Conservation (phyloP, 2,888 invertebrate species). For the Phymatocera aterrima region DNA sequence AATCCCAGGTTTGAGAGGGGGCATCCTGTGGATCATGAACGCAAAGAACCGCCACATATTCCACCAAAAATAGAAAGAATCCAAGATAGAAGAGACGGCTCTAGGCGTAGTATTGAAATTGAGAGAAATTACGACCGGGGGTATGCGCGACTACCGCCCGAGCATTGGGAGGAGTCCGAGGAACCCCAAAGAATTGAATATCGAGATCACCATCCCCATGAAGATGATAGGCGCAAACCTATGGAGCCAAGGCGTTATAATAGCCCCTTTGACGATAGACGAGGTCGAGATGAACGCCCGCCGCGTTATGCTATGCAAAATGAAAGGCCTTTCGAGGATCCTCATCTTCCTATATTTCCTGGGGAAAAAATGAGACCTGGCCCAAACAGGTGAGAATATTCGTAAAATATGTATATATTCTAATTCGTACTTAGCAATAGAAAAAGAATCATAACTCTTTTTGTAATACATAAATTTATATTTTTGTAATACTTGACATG, state of each 20-base stretch:
- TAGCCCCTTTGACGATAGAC: slow-evolving; percentile 74
- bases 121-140: slow-evolving; percentile 68
- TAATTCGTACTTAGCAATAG: background rate
- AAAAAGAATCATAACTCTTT: background rate
- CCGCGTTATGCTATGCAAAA: slow-evolving; percentile 64
- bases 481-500: too few relatives aligned
- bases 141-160: slow-evolving; percentile 63
- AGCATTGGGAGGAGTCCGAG: slow-evolving; percentile 71
- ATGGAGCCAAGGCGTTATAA: slow-evolving; percentile 69
- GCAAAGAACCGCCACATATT: slow-evolving; percentile 62
- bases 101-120: slow-evolving; percentile 63
- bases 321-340: slow-evolving; percentile 52
- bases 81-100: slow-evolving; percentile 66
- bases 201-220: slow-evolving; percentile 64
- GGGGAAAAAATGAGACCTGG: slow-evolving; percentile 64
- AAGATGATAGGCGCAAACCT: slow-evolving; percentile 67
- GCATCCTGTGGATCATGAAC: slow-evolving; percentile 63
- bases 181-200: slow-evolving; percentile 65
- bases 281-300: slow-evolving; percentile 73
- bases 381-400: slow-evolving; percentile 39
- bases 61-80: slow-evolving; percentile 65
- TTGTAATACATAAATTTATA: background rate
- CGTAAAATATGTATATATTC: too few relatives aligned
- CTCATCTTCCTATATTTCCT: slow-evolving; percentile 55
- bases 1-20: slow-evolving; percentile 58